Evolutionary conservation across 2,888 invertebrate species (phyloP).

Genomic region (Rhopalosiphum nymphaeae): DNA sequence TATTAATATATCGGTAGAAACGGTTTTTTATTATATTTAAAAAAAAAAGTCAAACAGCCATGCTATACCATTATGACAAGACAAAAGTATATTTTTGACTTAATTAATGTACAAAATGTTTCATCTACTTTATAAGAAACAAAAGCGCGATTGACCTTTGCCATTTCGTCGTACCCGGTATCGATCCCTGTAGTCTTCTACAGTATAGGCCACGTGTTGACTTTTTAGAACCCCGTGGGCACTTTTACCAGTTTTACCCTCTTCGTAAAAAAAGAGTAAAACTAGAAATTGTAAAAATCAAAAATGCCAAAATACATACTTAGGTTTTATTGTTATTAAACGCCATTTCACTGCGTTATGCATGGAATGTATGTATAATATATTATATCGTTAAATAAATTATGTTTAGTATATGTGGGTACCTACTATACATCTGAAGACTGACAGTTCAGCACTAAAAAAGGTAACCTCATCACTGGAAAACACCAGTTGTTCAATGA

Average conservation of each 20-base stretch:
- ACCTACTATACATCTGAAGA: neutral
- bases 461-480: conserved; percentile 7
- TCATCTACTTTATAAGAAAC: neutral
- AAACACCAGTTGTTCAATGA: neutral
- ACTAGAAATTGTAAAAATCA: neutral
- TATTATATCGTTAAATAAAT: neutral
- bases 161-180: conserved; percentile 14
- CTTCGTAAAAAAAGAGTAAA: neutral
- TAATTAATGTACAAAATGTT: neutral
- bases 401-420: neutral
- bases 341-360: neutral
- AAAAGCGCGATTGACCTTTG: conserved; percentile 39
- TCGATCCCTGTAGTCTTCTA: conserved; percentile 20
- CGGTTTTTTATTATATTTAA: neutral
- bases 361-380: neutral
- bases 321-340: neutral
- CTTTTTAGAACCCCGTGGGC: conserved; percentile 2
- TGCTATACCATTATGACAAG: neutral
- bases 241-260: neutral
- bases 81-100: neutral
- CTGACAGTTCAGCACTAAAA: conserved; percentile 12
- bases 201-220: conserved; percentile 44
- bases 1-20: neutral
- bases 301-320: neutral
- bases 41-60: neutral